Conservation (phyloP, 2,113 vertebrate genomes). For the Macquaria australasica region DNA sequence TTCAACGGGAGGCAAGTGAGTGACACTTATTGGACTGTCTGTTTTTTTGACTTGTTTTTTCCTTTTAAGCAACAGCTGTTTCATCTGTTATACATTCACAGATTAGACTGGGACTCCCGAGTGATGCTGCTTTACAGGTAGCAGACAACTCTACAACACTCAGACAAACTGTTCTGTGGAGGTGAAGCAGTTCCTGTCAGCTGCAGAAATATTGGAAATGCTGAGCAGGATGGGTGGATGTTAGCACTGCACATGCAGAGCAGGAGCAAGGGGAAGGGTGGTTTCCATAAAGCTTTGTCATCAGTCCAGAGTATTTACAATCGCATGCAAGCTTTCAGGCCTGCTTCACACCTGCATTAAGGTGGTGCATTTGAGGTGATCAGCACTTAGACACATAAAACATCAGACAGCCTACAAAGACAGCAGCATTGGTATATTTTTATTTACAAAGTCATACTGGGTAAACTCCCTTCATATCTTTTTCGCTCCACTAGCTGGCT, state of each 20-base stretch:
- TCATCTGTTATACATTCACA: background rate
- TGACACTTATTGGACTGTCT: background rate
- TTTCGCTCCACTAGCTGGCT: too few species aligned
- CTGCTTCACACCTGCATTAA: background rate
- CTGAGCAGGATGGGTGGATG: slow-evolving; percentile 34
- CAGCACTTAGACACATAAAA: background rate
- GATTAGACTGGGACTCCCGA: background rate
- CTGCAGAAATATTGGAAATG: slow-evolving; percentile 48
- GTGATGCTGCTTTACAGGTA: background rate
- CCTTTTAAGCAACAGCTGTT: background rate
- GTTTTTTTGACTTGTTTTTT: slow-evolving; percentile 1
- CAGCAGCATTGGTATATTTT: too few species aligned
- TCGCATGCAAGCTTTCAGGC: background rate
- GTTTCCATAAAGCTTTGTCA: slow-evolving; percentile 28
- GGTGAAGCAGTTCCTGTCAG: slow-evolving; percentile 15
- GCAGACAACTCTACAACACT: background rate
- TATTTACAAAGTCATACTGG: too few species aligned
- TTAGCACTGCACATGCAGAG: slow-evolving; percentile 3
- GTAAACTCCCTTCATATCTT: too few species aligned
- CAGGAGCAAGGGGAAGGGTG: background rate
- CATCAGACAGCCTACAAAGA: background rate
- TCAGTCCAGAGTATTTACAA: slow-evolving; percentile 10
- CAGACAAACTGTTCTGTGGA: slow-evolving; percentile 7
- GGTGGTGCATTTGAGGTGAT: background rate
- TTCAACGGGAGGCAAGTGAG: background rate